Conservation (phyloP, 2,113 vertebrate species). For the Apus apus region DNA sequence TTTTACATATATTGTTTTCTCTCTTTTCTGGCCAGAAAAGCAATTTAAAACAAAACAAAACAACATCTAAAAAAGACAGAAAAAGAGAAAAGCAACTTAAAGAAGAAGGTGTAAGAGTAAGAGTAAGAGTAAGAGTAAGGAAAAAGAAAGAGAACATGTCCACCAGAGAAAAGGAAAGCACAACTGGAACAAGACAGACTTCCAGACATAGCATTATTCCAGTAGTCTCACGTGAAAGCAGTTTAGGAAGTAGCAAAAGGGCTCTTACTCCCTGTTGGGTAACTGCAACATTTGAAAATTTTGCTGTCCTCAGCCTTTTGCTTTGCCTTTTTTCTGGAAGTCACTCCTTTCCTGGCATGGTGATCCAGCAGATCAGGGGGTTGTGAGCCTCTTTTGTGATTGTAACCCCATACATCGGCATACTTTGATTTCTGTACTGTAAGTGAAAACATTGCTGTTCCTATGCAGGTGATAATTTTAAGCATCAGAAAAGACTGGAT, state of each 20-base stretch:
- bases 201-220: constrained; percentile 29
- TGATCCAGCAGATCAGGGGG: not conserved
- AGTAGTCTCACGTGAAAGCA: not conserved
- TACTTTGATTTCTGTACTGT: not conserved
- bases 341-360: not conserved
- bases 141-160: not conserved
- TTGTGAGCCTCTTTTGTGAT: not conserved
- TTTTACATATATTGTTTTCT: not conserved
- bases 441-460: not conserved
- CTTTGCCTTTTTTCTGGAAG: not conserved
- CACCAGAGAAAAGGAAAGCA: not conserved
- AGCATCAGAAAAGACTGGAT: not conserved
- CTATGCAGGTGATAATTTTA: not conserved
- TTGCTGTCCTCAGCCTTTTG: not conserved
- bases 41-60: not conserved
- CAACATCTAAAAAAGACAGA: not conserved
- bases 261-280: not conserved
- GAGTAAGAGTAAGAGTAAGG: not conserved
- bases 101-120: not conserved
- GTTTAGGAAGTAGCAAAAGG: constrained; percentile 4
- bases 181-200: not conserved
- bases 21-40: constrained; percentile 15
- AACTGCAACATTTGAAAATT: not conserved
- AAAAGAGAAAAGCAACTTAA: not conserved
- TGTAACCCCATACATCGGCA: not conserved